Conservation (phyloP, 2,113 vertebrate genomes). For the Gavialis gangeticus region DNA sequence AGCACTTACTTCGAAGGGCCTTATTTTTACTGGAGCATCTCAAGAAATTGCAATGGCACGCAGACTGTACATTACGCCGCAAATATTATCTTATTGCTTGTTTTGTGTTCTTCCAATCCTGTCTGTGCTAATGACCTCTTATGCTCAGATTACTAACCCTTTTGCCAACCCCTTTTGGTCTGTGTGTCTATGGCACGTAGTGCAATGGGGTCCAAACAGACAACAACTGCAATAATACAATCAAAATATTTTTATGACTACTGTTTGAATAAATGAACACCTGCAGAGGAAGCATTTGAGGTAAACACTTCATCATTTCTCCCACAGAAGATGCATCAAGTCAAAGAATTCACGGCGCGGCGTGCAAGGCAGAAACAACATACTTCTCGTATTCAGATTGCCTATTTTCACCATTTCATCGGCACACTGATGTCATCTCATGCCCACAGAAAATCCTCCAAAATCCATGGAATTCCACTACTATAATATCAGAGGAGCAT, state of each 20-base stretch:
- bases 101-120: too few species aligned
- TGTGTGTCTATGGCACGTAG: not conserved
- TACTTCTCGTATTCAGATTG: not conserved
- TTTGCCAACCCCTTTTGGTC: too few species aligned
- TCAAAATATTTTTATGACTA: not conserved
- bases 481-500: not conserved
- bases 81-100: too few species aligned
- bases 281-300: not conserved
- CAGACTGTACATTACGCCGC: too few species aligned
- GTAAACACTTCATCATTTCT: not conserved
- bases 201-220: not conserved
- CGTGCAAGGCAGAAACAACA: not conserved
- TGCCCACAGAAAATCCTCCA: not conserved
- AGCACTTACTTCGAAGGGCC: not conserved
- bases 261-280: not conserved
- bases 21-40: not conserved
- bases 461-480: not conserved
- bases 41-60: not conserved
- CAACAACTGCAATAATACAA: not conserved
- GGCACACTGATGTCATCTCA: not conserved
- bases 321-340: not conserved
- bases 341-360: not conserved
- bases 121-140: too few species aligned
- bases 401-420: not conserved
- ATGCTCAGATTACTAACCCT: too few species aligned